Base-by-base conservation (phyloP, 23 tunicate genomes). In the Styela clava region DNA sequence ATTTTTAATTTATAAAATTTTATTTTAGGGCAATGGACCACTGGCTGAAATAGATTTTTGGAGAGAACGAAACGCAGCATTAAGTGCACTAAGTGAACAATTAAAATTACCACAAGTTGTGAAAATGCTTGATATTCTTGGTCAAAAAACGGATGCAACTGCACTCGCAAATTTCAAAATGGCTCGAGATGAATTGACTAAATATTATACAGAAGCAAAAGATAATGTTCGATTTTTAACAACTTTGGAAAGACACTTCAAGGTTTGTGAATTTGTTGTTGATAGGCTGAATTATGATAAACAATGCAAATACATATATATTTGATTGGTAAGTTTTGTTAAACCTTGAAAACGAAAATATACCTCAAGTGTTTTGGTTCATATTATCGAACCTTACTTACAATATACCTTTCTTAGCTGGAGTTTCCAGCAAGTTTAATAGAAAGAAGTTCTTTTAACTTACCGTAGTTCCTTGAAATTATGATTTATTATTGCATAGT, bases 1-100 rank as follows among this genome's bases (percentile, higher is more conserved):
- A n/a, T n/a, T n/a, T n/a, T n/a, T n/a, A n/a, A n/a, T n/a, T n/a
- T n/a, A n/a, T n/a, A n/a, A n/a, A n/a, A n/a, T n/a, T n/a, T n/a
- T n/a, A n/a, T 25, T 81, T 2, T 73, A 94, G 95, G 98, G 98
- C 28, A 83, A 88, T 78, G 98, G 98, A 9, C 98, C 98, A 16
- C 68, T 94, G 26, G 95, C 98, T n/a, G 98, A 94, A 83, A 94
- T 94, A 2, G 98, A 94, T 52, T 89, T 85, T 64, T 94, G 98
- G 98, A 63, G 98, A 52, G 98, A 94, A 56, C 88, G 98, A 0
- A 94, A 88, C 52, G 95, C 94, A 25, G 94, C 98, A 23, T 36
- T 94, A 16, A 86, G 95, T 72, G 98, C 98, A 5, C 78, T 94
- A 24, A 88, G 88, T 68, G 98, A 94, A 68, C 98, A 94, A 33